Conservation (phyloP, 1,140 invertebrate species). For the Aphis craccivora region DNA sequence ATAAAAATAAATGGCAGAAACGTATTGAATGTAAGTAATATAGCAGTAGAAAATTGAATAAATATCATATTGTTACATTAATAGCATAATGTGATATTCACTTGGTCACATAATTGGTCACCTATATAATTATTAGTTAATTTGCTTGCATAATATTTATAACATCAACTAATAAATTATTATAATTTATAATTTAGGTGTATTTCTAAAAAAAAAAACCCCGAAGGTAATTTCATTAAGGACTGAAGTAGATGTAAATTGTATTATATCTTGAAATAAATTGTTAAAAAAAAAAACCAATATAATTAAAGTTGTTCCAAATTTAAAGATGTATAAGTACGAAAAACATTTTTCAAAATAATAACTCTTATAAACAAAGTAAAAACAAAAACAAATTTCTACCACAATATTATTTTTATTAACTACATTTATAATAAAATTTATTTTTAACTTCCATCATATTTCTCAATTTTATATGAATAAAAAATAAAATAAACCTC, state of each 20-base stretch:
- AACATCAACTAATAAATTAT: background rate
- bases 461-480: too few relatives aligned
- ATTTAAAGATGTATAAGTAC: too few relatives aligned
- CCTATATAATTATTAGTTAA: constrained; percentile 1
- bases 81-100: background rate
- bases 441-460: too few relatives aligned
- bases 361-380: background rate
- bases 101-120: background rate
- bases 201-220: background rate
- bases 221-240: background rate
- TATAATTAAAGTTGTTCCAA: too few relatives aligned
- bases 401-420: background rate
- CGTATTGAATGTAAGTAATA: background rate
- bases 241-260: background rate
- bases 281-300: background rate
- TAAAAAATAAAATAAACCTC: too few relatives aligned
- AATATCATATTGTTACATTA: background rate
- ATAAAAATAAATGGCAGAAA: background rate
- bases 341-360: background rate
- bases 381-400: background rate
- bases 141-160: background rate
- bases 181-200: background rate
- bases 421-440: too few relatives aligned
- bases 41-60: background rate
- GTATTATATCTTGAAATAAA: too few relatives aligned